These are phyloP conservation scores for Acleris cristana DNA, from an alignment of 2,888 invertebrate genomes.

Conservation along the genomic window DNA sequence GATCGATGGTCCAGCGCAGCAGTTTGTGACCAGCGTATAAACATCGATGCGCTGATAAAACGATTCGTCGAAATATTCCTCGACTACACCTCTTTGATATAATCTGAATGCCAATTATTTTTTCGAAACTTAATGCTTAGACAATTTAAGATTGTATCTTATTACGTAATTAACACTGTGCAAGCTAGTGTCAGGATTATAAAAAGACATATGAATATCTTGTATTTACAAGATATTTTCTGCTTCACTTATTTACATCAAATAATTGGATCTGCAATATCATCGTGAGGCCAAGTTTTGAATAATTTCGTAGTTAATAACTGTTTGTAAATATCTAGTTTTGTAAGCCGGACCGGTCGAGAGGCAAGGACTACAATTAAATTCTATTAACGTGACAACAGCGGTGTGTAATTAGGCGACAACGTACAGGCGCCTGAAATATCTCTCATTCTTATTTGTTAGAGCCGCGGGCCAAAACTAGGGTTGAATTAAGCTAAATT, in stretches of 20 bases:
- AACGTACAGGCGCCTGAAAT: conserved; percentile 69
- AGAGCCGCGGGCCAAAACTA: conserved; percentile 46
- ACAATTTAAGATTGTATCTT: not conserved
- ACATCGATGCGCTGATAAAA: conserved; percentile 7
- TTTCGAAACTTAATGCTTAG: not conserved
- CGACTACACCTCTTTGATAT: too few relatives aligned
- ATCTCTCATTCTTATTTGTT: conserved; percentile 76
- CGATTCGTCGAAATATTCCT: conserved; percentile 1
- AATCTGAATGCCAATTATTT: not conserved
- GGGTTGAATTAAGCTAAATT: conserved; percentile 21
- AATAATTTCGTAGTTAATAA: conserved; percentile 36
- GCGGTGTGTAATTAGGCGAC: conserved; percentile 73
- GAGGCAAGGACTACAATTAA: conserved; percentile 65
- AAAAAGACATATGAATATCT: too few relatives aligned
- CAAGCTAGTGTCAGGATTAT: not conserved
- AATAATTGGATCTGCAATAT: conserved; percentile 30
- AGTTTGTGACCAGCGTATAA: conserved; percentile 65
- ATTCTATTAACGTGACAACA: conserved; percentile 76
- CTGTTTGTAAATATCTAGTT: conserved; percentile 51
- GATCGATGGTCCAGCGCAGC: conserved; percentile 80
- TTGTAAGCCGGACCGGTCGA: conserved; percentile 42
- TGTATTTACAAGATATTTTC: not conserved
- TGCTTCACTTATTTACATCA: conserved; percentile 22
- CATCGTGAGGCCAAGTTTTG: conserved; percentile 29
- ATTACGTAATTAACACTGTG: not conserved